Evolutionary conservation across 2,113 vertebrate genomes (phyloP).

Genomic region (Neolamprologus fasciatus): DNA sequence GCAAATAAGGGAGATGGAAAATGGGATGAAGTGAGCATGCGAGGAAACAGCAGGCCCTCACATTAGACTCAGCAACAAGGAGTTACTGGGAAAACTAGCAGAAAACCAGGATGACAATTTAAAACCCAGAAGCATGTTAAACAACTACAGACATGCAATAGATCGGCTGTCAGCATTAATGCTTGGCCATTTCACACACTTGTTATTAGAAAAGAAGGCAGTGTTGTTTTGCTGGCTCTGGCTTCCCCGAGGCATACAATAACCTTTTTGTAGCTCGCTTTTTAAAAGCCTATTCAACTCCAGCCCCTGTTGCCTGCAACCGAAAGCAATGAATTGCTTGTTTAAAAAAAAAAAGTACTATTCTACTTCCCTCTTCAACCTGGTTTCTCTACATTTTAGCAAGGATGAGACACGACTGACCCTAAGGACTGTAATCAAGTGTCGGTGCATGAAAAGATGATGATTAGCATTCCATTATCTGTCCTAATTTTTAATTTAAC

Average conservation of each 20-base stretch:
- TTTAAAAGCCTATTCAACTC: slow-evolving; percentile 26
- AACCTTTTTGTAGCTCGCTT: slow-evolving; percentile 17
- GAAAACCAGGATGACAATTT: slow-evolving; percentile 17
- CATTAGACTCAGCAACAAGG: neutral
- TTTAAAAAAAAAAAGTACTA: neutral
- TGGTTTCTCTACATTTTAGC: neutral
- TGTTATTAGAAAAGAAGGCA: neutral
- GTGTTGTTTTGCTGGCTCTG: neutral
- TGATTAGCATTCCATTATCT: neutral
- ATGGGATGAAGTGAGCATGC: neutral
- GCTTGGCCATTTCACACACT: neutral
- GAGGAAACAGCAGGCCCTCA: slow-evolving; percentile 21
- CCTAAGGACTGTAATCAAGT: neutral
- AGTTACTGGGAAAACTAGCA: neutral
- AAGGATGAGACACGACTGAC: neutral
- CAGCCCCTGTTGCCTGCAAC: neutral
- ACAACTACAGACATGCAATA: slow-evolving; percentile 37
- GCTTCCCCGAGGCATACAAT: slow-evolving; percentile 9
- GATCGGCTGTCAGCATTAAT: slow-evolving; percentile 7
- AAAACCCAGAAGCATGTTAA: slow-evolving; percentile 30
- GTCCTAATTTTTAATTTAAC: neutral
- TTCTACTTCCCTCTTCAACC: neutral
- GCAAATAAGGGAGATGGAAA: neutral
- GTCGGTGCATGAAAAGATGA: neutral
- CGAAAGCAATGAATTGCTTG: neutral